A percentile compares a stretch with the other conserved stretches of the same genome.
These are phyloP conservation scores for Caenorhabditis angaria DNA, from an alignment of 2,888 invertebrate genomes.

Conservation along the genomic window DNA sequence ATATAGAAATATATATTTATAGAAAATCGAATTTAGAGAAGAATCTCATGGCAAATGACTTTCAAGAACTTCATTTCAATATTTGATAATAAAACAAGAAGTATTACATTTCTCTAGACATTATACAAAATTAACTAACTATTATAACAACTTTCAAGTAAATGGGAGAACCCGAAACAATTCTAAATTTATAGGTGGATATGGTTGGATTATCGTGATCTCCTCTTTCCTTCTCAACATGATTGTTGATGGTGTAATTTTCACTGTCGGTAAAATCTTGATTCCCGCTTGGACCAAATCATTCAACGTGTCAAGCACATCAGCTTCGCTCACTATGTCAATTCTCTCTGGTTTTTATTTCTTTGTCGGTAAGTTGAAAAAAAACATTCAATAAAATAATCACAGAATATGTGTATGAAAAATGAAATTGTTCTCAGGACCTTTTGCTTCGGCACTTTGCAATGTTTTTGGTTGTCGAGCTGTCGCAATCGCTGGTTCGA, in stretches of 20 bases:
- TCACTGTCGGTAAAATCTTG: slow-evolving; percentile 73
- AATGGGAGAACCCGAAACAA: neutral
- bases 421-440: slow-evolving; percentile 78
- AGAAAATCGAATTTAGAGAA: too few species aligned
- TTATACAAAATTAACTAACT: too few species aligned
- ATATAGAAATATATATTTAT: too few species aligned
- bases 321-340: slow-evolving; percentile 89
- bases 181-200: slow-evolving; percentile 77
- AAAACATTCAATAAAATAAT: neutral
- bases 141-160: too few species aligned
- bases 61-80: too few species aligned
- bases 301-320: slow-evolving; percentile 86
- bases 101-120: too few species aligned
- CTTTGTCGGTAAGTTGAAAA: slow-evolving; percentile 81
- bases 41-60: too few species aligned
- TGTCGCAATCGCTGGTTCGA: slow-evolving; percentile 88
- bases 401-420: neutral
- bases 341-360: slow-evolving; percentile 93
- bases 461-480: slow-evolving; percentile 91
- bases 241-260: slow-evolving; percentile 88
- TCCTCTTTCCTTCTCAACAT: slow-evolving; percentile 97
- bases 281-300: slow-evolving; percentile 75
- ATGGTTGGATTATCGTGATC: slow-evolving; percentile 92
- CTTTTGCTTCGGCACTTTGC: slow-evolving; percentile 91
- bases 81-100: too few species aligned